These are phyloP conservation scores for Ophion costatus DNA, from an alignment of 2,888 invertebrate genomes.

Conservation along the genomic window DNA sequence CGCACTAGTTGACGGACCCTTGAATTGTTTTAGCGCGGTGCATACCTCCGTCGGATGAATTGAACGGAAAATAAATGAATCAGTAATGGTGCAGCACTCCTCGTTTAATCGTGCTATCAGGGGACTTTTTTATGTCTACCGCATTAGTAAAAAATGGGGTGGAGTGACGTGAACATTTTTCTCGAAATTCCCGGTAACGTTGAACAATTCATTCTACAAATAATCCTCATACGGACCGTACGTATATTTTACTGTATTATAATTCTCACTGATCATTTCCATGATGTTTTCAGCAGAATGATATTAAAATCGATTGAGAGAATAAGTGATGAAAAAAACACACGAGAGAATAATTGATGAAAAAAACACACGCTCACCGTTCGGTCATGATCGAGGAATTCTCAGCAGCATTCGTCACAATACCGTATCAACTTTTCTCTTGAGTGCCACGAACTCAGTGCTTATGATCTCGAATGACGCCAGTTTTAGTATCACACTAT, in stretches of 20 bases:
- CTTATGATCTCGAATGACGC: conserved; percentile 28
- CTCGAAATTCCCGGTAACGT: too few species aligned
- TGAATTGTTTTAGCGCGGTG: not conserved
- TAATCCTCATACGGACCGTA: too few species aligned
- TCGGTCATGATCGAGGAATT: not conserved
- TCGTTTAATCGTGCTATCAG: too few species aligned
- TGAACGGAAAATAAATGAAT: not conserved
- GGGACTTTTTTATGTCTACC: too few species aligned
- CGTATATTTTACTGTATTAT: too few species aligned
- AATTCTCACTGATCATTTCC: too few species aligned
- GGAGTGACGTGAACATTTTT: too few species aligned
- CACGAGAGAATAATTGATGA: not conserved
- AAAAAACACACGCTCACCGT: not conserved
- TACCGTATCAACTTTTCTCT: not conserved
- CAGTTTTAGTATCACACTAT: conserved; percentile 12
- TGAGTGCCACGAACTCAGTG: not conserved
- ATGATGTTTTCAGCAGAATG: too few species aligned
- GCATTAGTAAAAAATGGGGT: too few species aligned
- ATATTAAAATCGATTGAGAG: too few species aligned
- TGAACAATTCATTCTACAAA: too few species aligned
- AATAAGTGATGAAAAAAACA: not conserved
- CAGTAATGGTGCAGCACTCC: too few species aligned
- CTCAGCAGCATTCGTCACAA: not conserved
- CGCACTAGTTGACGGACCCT: not conserved
- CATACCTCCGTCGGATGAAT: not conserved